These are phyloP conservation scores for Podarcis cretensis DNA, from an alignment of 2,113 vertebrate genomes.

Conservation along the genomic window DNA sequence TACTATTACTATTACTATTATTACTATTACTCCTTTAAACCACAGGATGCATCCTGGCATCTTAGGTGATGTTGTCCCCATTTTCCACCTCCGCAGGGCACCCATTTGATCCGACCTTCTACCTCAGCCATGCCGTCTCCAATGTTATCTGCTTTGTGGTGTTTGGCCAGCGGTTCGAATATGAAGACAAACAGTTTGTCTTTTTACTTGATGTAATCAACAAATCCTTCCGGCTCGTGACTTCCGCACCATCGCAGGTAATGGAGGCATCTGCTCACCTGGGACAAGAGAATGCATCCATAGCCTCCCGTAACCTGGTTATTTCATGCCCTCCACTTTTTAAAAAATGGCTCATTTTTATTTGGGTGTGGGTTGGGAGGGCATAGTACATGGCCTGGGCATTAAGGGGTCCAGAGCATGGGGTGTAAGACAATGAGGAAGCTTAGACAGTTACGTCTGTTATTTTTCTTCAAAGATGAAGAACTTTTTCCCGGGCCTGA, in stretches of 20 bases:
- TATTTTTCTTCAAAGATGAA: neutral
- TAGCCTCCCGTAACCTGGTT: neutral
- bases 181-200: conserved; percentile 65
- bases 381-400: neutral
- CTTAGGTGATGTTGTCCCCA: too few relatives aligned
- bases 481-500: neutral
- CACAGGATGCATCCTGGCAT: too few relatives aligned
- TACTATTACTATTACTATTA: too few relatives aligned
- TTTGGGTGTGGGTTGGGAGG: too few relatives aligned
- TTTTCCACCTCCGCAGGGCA: neutral
- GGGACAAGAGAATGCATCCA: too few relatives aligned
- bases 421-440: too few relatives aligned
- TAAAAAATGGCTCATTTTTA: neutral
- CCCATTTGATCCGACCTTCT: conserved; percentile 58
- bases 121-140: conserved; percentile 60
- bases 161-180: conserved; percentile 61
- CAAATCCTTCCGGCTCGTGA: conserved; percentile 23
- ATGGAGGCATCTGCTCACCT: neutral
- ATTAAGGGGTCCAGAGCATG: neutral
- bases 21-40: too few relatives aligned
- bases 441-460: neutral
- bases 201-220: conserved; percentile 34
- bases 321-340: too few relatives aligned
- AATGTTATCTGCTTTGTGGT: conserved; percentile 56
- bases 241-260: conserved; percentile 48